These are phyloP conservation scores for Petrosia ficiformis DNA, from an alignment of 37 sponge, comb jelly and placozoan genomes.

Conservation along the genomic window DNA sequence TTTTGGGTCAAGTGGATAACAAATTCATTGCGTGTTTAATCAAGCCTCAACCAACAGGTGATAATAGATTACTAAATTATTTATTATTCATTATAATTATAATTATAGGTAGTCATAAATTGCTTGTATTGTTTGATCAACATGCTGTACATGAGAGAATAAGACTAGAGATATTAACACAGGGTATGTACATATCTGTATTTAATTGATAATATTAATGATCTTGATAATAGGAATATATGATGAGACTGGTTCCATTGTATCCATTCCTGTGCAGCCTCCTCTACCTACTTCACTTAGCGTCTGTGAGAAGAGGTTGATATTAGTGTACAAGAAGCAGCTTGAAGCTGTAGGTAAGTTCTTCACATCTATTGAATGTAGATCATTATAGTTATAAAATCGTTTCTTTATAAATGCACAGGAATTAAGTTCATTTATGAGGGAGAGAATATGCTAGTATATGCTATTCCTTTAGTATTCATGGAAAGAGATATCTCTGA, in stretches of 20 bases:
- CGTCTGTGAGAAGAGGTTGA: constrained; percentile 21
- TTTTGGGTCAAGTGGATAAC: constrained; percentile 87
- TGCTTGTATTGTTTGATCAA: constrained; percentile 93
- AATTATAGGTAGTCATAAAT: no score
- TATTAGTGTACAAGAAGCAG: constrained; percentile 16
- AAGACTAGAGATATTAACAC: constrained; percentile 72
- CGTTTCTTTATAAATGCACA: no score
- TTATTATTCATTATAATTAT: neutral
- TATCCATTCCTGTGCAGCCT: constrained; percentile 48
- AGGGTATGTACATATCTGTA: constrained; percentile 18
- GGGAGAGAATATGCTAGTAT: neutral
- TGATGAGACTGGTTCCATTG: neutral
- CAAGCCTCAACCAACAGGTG: constrained; percentile 11
- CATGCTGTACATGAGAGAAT: constrained; percentile 97
- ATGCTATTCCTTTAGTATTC: neutral
- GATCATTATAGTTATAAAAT: neutral
- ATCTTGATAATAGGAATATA: neutral
- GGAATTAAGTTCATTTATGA: constrained; percentile 33
- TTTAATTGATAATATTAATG: neutral
- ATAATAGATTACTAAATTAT: neutral
- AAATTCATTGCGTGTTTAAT: constrained; percentile 93
- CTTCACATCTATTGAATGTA: neutral
- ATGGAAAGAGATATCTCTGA: neutral
- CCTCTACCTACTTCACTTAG: no score
- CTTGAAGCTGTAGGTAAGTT: constrained; percentile 28